Conservation (phyloP, 2,888 invertebrate genomes). For the Aelia acuminata region DNA sequence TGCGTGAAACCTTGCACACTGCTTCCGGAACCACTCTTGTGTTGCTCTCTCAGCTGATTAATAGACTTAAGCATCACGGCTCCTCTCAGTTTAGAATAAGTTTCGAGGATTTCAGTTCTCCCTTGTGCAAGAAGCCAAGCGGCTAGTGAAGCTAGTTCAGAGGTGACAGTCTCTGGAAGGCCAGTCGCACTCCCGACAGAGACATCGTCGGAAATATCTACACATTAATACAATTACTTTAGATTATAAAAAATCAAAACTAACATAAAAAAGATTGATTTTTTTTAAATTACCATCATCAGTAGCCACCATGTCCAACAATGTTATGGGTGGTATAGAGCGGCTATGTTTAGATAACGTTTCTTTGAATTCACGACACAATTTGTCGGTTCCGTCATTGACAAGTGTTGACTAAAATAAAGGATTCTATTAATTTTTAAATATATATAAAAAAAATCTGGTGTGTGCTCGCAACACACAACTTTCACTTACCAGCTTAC, state of each 20-base stretch:
- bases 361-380: constrained; percentile 91
- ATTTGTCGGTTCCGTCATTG: constrained; percentile 85
- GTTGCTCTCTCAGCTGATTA: constrained; percentile 83
- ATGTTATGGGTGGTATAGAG: constrained; percentile 87
- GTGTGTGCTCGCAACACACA: too few relatives aligned
- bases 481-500: too few relatives aligned
- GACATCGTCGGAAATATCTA: constrained; percentile 71
- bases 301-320: constrained; percentile 87
- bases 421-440: not conserved
- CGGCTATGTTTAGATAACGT: constrained; percentile 88
- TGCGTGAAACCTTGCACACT: constrained; percentile 65
- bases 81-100: constrained; percentile 83
- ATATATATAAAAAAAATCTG: too few relatives aligned
- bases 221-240: constrained; percentile 49
- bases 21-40: constrained; percentile 78
- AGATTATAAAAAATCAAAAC: constrained; percentile 64
- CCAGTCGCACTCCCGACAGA: constrained; percentile 72
- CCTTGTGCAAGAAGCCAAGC: constrained; percentile 86
- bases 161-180: constrained; percentile 78
- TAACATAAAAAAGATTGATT: constrained; percentile 1
- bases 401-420: constrained; percentile 75
- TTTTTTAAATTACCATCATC: constrained; percentile 79
- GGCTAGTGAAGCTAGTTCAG: constrained; percentile 84
- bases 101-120: constrained; percentile 80
- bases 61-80: constrained; percentile 83